phyloP scores from a whole-genome alignment of 2,888 invertebrate genomes.

The Drosophila demipolita region DNA sequence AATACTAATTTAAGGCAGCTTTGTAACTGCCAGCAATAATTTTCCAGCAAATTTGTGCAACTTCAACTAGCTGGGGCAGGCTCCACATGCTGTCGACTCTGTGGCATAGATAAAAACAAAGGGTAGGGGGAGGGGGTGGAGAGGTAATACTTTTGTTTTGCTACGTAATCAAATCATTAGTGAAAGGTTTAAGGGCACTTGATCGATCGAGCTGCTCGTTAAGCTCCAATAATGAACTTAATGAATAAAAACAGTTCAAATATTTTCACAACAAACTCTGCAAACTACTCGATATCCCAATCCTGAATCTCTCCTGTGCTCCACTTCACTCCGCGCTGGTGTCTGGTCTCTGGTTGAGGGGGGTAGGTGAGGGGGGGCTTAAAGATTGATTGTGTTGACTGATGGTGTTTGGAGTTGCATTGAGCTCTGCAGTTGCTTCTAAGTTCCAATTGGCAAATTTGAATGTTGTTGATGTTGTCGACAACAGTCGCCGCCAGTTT shows the following conservation, averaged over 20 bases:
- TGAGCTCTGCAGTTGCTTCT: slow-evolving; percentile 40
- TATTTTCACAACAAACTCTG: slow-evolving; percentile 74
- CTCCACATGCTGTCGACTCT: slow-evolving; percentile 5
- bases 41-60: slow-evolving; percentile 47
- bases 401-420: slow-evolving; percentile 66
- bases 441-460: slow-evolving; percentile 74
- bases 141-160: slow-evolving; percentile 21
- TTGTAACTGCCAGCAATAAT: slow-evolving; percentile 66
- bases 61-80: slow-evolving; percentile 17
- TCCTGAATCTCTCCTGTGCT: slow-evolving; percentile 16
- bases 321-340: background rate
- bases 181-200: slow-evolving; percentile 82
- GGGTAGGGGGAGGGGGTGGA: background rate
- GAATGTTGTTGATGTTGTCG: slow-evolving; percentile 76
- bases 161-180: slow-evolving; percentile 80
- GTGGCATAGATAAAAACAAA: slow-evolving; percentile 22
- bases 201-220: slow-evolving; percentile 76
- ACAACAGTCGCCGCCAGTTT: slow-evolving; percentile 58
- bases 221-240: slow-evolving; percentile 75
- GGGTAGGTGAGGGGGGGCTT: slow-evolving; percentile 1
- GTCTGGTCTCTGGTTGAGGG: slow-evolving; percentile 2
- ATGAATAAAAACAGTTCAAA: slow-evolving; percentile 74
- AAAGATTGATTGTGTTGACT: slow-evolving; percentile 79
- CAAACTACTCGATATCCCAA: slow-evolving; percentile 27
- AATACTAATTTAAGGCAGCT: slow-evolving; percentile 60